Conservation (phyloP, 2,113 vertebrate species). For the Oncorhynchus masou region DNA sequence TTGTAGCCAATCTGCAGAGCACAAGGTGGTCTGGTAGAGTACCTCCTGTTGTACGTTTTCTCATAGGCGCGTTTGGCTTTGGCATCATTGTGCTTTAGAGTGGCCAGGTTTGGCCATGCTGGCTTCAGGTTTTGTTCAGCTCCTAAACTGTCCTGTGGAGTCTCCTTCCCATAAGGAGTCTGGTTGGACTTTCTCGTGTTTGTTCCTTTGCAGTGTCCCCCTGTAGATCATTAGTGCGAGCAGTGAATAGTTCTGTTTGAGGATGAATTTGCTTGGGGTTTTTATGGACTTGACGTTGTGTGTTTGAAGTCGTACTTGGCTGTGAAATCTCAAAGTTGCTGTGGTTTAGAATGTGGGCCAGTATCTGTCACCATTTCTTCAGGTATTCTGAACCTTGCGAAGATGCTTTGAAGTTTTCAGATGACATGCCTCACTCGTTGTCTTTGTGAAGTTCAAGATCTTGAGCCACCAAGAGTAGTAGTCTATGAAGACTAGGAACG, state of each 20-base stretch:
- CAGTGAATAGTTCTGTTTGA: too few relatives aligned
- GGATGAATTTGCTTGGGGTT: too few relatives aligned
- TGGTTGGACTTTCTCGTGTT: conserved; percentile 5
- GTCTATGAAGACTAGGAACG: not conserved
- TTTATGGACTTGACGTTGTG: too few relatives aligned
- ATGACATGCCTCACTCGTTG: not conserved
- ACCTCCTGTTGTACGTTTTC: not conserved
- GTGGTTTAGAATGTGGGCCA: too few relatives aligned
- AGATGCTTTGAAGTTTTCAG: not conserved
- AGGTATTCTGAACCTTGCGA: too few relatives aligned
- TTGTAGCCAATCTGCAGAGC: not conserved
- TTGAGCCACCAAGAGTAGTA: conserved; percentile 4
- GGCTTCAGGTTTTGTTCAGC: not conserved
- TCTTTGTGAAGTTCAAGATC: not conserved
- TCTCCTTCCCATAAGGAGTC: conserved; percentile 6
- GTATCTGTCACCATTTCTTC: too few relatives aligned
- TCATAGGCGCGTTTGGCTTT: not conserved
- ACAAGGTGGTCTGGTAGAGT: not conserved
- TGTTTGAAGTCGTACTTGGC: too few relatives aligned
- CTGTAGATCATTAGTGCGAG: not conserved
- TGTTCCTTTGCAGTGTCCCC: not conserved
- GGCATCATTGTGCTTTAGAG: not conserved
- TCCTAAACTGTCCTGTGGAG: not conserved
- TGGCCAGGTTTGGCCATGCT: conserved; percentile 3
- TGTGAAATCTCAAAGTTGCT: too few relatives aligned